Percentiles rank a stretch among this genome's conserved stretches.
These are phyloP conservation scores for Pocillopora damicornis DNA, from an alignment of 64 coral and sea anemone genomes.

Conservation along the genomic window DNA sequence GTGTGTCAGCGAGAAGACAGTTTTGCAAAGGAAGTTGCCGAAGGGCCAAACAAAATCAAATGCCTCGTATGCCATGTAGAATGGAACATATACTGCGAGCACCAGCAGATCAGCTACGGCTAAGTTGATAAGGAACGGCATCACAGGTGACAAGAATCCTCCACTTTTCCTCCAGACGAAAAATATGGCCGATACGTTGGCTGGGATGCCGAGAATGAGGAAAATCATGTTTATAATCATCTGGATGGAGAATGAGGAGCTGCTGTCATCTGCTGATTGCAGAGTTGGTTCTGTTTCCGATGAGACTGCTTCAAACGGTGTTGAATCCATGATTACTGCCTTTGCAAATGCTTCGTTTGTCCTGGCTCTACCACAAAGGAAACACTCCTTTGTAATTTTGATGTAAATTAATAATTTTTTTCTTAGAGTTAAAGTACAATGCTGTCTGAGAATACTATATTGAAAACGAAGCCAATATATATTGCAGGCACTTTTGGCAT, in stretches of 20 bases:
- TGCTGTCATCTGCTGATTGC: not conserved
- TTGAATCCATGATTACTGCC: not conserved
- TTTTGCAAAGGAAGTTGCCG: constrained; percentile 48
- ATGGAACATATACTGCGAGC: constrained; percentile 40
- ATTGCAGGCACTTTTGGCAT: no score
- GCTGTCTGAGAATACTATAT: no score
- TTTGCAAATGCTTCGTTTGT: not conserved
- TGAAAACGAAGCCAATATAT: no score
- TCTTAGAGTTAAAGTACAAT: no score
- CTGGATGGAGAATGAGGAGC: not conserved
- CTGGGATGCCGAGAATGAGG: not conserved
- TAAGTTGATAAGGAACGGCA: constrained; percentile 37
- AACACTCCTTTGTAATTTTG: not conserved
- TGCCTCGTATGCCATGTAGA: constrained; percentile 52
- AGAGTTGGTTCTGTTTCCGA: not conserved
- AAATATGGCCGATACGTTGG: not conserved
- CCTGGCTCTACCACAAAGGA: not conserved
- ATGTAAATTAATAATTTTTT: no score
- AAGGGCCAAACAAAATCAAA: constrained; percentile 57
- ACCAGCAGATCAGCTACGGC: constrained; percentile 53
- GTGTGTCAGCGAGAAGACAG: constrained; percentile 58
- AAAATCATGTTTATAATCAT: not conserved
- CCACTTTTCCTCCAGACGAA: constrained; percentile 7
- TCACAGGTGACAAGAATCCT: not conserved
- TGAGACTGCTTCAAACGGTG: not conserved